Evolutionary conservation across 2,888 invertebrate genomes (phyloP), one percentile per base, ranked within the genome.

Genomic region (Drosophila cognata): DNA sequence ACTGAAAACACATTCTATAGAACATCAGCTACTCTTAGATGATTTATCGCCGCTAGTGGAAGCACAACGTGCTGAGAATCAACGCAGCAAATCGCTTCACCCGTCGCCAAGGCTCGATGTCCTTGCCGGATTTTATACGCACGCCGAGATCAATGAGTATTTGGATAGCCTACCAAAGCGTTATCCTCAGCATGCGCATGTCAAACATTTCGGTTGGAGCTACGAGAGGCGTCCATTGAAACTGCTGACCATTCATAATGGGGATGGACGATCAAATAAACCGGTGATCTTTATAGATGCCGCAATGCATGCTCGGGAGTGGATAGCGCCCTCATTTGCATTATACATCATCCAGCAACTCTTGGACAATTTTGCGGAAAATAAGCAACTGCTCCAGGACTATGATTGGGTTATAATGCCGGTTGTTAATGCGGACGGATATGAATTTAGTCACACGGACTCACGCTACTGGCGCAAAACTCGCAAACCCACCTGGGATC

Each of bases 361-460:
- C 52, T 93, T 95, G 28, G 94, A 94, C 35, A 93, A 94, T 68
- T 90, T 91, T 18, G 84, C 63, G 21, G 77, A 66, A 2, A 93
- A 93, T 74, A 79, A 78, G 3, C 92, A 94, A 31, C 88, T 96
- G 1, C 88, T 95, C 3, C 89, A 94, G 16, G 92, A 94, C n/a
- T 94, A 95, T 46, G 96, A 96, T 86, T 96, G 95, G 95, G 94
- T 95, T 67, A 93, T 95, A 4, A 81, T 96, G 74, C 96, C 96
- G 0, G 91, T 95, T 0, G 94, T 95, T 16, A 96, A 96, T 91
- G 96, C 96, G 3, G 96, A 96, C 90, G 96, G 96, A 0, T 96
- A 96, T 82, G 95, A 94, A 75, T 95, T 93, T 89, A 93, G 94
- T 0, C 94, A 94, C 21, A 93, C 93, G 13, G 81, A 88, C 55